These are phyloP conservation scores for Enteromius mattozi DNA, from an alignment of 2,797 vertebrate genomes.

Conservation along the genomic window DNA sequence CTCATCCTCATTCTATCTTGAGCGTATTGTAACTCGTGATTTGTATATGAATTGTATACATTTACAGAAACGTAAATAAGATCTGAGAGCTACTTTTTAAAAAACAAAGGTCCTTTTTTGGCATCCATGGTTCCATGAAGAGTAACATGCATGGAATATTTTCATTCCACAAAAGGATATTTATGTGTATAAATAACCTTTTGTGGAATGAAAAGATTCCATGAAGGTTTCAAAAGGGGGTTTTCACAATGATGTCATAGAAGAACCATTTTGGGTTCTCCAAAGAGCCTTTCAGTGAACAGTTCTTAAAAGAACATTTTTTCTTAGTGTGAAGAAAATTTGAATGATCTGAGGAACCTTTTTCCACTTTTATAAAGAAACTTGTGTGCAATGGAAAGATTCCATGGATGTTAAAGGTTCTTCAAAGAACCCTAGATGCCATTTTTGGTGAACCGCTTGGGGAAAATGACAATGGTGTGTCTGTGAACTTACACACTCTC, in stretches of 20 bases:
- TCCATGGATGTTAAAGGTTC: not conserved
- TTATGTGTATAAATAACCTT: too few relatives aligned
- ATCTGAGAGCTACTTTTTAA: not conserved
- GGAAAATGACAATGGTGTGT: not conserved
- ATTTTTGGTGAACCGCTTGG: not conserved
- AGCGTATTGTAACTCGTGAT: not conserved
- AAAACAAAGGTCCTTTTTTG: not conserved
- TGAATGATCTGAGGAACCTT: not conserved
- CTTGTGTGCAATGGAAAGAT: not conserved
- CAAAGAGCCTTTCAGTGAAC: not conserved
- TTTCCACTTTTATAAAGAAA: not conserved
- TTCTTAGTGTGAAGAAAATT: not conserved
- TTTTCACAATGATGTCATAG: not conserved
- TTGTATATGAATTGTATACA: not conserved
- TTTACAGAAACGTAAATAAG: not conserved
- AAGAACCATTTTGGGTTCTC: not conserved
- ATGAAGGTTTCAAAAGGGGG: not conserved
- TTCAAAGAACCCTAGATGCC: not conserved
- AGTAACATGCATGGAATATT: not conserved
- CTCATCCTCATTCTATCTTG: not conserved
- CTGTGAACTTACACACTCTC: conserved; percentile 86
- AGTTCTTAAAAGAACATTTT: not conserved
- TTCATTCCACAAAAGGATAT: not conserved
- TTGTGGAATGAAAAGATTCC: too few relatives aligned
- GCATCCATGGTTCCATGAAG: not conserved